A percentile compares a stretch with the other conserved stretches of the same genome.
Evolutionary conservation across 2,888 invertebrate genomes (phyloP).

Genomic region (Capitulum mitella): DNA sequence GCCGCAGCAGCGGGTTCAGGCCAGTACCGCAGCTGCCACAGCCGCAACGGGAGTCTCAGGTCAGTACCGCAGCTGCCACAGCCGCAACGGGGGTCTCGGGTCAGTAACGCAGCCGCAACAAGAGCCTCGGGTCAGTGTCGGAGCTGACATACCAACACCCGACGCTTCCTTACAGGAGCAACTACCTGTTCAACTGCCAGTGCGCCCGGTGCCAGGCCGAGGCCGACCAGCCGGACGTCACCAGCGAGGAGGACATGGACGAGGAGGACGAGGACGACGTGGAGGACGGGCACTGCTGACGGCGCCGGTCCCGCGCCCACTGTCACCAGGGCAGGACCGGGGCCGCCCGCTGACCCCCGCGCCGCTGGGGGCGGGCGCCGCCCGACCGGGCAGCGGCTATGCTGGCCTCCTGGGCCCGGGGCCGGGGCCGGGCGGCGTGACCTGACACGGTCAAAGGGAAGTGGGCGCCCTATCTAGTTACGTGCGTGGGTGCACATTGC

Average conservation of each 20-base stretch:
- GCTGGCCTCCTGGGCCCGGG: too few species aligned
- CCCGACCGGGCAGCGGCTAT: too few species aligned
- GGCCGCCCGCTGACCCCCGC: too few species aligned
- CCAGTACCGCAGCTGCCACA: not conserved
- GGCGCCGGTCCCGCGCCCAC: not conserved
- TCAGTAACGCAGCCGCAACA: too few species aligned
- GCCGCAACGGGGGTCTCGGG: not conserved
- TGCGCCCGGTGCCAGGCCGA: conserved; percentile 26
- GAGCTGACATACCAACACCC: too few species aligned
- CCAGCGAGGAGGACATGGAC: conserved; percentile 65
- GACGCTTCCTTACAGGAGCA: too few species aligned
- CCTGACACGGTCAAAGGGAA: too few species aligned
- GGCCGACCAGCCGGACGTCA: conserved; percentile 65
- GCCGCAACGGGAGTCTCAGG: not conserved
- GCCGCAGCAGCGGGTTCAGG: not conserved
- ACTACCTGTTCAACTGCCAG: conserved; percentile 62
- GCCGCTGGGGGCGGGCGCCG: too few species aligned
- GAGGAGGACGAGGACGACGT: conserved; percentile 41
- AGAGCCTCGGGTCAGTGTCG: too few species aligned
- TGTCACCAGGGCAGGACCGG: not conserved
- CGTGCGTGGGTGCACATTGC: too few species aligned
- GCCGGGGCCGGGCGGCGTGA: too few species aligned
- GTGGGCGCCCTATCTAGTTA: too few species aligned
- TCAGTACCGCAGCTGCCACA: not conserved
- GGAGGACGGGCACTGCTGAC: not conserved